Conservation (phyloP, 2,888 invertebrate genomes). For the Holacanthella duospinosa region DNA sequence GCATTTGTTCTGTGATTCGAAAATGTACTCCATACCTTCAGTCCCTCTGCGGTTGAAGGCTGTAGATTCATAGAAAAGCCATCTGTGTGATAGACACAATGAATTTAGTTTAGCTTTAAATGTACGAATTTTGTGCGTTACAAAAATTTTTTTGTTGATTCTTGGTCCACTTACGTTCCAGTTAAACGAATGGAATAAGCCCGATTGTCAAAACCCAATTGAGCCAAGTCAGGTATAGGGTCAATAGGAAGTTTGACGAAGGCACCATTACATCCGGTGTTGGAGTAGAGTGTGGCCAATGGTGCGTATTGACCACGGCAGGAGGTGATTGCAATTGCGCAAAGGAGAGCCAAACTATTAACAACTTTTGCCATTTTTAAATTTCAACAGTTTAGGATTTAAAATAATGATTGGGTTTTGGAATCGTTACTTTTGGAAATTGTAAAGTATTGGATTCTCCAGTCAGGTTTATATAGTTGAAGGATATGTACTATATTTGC, state of each 20-base stretch:
- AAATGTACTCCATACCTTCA: conserved; percentile 27
- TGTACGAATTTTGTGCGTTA: background rate
- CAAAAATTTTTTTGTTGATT: too few relatives aligned
- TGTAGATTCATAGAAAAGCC: conserved; percentile 10
- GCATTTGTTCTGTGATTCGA: conserved; percentile 20
- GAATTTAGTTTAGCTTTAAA: background rate
- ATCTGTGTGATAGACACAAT: too few relatives aligned
- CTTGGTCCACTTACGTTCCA: conserved; percentile 15
- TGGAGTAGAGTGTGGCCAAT: background rate
- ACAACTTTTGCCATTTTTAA: too few relatives aligned
- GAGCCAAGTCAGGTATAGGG: background rate
- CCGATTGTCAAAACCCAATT: conserved; percentile 7
- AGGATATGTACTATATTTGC: too few relatives aligned
- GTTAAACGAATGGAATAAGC: conserved; percentile 11
- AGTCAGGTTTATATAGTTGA: too few relatives aligned
- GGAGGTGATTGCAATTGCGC: too few relatives aligned
- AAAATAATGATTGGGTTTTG: too few relatives aligned
- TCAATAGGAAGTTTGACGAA: background rate
- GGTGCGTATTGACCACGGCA: background rate
- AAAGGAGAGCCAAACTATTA: too few relatives aligned
- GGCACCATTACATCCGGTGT: conserved; percentile 3
- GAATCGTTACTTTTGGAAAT: too few relatives aligned
- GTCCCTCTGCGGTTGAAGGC: conserved; percentile 14
- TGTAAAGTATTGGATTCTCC: too few relatives aligned
- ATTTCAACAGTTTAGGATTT: too few relatives aligned